Percentiles rank a stretch among this genome's conserved stretches.
Evolutionary conservation across 2,113 vertebrate genomes (phyloP).

Genomic region (Bufo bufo): DNA sequence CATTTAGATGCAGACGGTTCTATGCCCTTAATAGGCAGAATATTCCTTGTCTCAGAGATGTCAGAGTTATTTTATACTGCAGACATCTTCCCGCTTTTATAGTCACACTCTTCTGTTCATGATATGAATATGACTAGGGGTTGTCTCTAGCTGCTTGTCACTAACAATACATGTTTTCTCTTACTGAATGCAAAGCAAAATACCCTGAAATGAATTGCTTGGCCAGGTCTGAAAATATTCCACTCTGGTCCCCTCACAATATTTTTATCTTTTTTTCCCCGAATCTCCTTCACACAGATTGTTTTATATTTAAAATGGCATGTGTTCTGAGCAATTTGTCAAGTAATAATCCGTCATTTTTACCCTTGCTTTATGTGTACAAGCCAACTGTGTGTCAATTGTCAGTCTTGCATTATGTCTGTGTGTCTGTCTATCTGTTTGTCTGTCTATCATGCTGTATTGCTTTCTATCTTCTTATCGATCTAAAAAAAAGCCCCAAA

Average conservation of each 20-base stretch:
- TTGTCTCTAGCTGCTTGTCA: slow-evolving; percentile 33
- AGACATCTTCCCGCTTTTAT: not conserved
- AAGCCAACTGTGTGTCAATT: not conserved
- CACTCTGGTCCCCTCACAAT: not conserved
- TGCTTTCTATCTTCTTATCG: no score
- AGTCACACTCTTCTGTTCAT: not conserved
- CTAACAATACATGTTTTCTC: slow-evolving; percentile 31
- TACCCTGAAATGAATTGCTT: slow-evolving; percentile 3
- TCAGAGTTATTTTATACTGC: slow-evolving; percentile 21
- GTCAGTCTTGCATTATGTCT: not conserved
- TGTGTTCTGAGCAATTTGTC: slow-evolving; percentile 18
- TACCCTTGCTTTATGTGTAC: not conserved
- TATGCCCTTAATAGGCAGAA: not conserved
- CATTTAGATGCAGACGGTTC: not conserved
- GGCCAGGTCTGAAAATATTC: not conserved
- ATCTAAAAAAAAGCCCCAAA: no score
- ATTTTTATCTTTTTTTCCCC: not conserved
- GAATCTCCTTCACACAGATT: not conserved
- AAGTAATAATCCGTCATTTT: not conserved
- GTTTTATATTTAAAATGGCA: slow-evolving; percentile 6
- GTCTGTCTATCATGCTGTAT: no score
- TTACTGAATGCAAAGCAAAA: slow-evolving; percentile 17
- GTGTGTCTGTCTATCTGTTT: not conserved
- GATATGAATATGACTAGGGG: slow-evolving; percentile 17
- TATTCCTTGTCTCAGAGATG: not conserved